Conservation (phyloP, 2,797 vertebrate species). For the Acipenser ruthenus region DNA sequence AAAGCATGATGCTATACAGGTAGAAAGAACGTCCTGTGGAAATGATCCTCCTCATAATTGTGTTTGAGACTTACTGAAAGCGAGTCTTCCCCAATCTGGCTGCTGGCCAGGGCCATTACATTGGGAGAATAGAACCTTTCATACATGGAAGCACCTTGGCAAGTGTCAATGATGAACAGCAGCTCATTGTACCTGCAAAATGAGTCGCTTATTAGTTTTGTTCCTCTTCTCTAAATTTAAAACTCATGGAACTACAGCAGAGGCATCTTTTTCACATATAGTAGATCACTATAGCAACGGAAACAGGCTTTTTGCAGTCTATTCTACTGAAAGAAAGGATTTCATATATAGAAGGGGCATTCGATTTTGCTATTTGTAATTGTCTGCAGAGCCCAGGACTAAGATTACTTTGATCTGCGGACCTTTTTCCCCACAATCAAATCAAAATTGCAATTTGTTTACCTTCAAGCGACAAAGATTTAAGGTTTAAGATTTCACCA, state of each 20-base stretch:
- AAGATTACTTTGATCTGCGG: no score
- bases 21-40: no score
- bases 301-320: constrained; percentile 27
- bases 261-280: constrained; percentile 25
- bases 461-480: no score
- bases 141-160: constrained; percentile 98
- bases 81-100: constrained; percentile 95
- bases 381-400: no score
- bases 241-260: background rate
- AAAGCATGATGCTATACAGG: no score
- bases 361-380: no score
- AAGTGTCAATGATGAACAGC: constrained; percentile 96
- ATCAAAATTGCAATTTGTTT: no score
- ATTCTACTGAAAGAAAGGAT: constrained; percentile 7
- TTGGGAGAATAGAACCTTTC: constrained; percentile 96
- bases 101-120: constrained; percentile 94
- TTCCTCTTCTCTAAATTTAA: background rate
- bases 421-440: no score
- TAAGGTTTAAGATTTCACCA: no score
- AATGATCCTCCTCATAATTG: background rate
- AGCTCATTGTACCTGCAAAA: constrained; percentile 87
- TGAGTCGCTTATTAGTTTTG: background rate
- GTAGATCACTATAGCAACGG: constrained; percentile 48
- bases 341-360: background rate
- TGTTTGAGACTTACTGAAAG: constrained; percentile 74